Evolutionary conservation across 1,140 invertebrate genomes (phyloP).

Genomic region (Hylyphantes graminicola): DNA sequence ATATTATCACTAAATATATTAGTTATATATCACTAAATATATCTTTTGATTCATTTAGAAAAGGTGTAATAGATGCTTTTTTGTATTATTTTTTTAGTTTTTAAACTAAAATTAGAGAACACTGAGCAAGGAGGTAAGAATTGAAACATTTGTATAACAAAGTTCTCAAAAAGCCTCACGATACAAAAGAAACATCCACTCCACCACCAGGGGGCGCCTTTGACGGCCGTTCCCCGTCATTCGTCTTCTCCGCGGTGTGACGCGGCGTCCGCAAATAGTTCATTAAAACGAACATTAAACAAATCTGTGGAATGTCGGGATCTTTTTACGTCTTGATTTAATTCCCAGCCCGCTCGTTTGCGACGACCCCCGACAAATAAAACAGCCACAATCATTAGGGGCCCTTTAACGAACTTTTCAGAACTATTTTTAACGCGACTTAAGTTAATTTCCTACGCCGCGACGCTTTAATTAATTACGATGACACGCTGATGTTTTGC

Average conservation of each 20-base stretch:
- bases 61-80: no score
- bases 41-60: no score
- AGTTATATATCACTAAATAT: no score
- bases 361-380: slow-evolving; percentile 19
- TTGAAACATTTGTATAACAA: no score
- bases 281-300: slow-evolving; percentile 46
- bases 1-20: no score
- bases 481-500: slow-evolving; percentile 24
- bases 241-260: not conserved
- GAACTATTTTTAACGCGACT: slow-evolving; percentile 40
- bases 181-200: not conserved
- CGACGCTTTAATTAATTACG: slow-evolving; percentile 40
- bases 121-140: no score
- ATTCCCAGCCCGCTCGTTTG: slow-evolving; percentile 22
- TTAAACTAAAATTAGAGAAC: no score
- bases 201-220: not conserved
- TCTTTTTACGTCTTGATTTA: slow-evolving; percentile 45
- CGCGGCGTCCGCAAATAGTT: slow-evolving; percentile 29
- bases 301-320: slow-evolving; percentile 15
- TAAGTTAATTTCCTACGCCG: slow-evolving; percentile 31
- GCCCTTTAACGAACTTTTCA: slow-evolving; percentile 31
- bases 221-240: not conserved
- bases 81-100: no score
- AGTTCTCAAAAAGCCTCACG: no score
- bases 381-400: slow-evolving; percentile 20